phyloP scores from a whole-genome alignment of 2,797 vertebrate species.

The Lagocephalus sceleratus region DNA sequence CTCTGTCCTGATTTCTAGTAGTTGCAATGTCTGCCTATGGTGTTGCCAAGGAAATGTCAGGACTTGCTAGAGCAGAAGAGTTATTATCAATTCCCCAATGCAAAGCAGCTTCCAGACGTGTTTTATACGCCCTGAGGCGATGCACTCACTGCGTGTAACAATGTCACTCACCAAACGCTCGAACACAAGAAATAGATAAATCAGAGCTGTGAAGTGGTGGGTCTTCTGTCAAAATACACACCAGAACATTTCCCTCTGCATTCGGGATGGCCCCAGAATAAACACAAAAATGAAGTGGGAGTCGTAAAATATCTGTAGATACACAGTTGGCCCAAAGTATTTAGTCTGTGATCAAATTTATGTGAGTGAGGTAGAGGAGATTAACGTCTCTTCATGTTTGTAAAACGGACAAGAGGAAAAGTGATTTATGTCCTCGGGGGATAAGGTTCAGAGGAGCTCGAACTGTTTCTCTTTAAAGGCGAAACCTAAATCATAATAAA shows the following conservation, averaged over 20 bases:
- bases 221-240: conserved; percentile 38
- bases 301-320: conserved; percentile 43
- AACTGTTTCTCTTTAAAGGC: conserved; percentile 7
- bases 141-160: conserved; percentile 38
- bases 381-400: conserved; percentile 16
- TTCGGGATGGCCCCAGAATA: conserved; percentile 41
- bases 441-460: conserved; percentile 5
- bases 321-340: conserved; percentile 32
- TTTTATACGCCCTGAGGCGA: conserved; percentile 32
- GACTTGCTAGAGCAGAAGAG: conserved; percentile 41
- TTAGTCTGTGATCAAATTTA: conserved; percentile 44
- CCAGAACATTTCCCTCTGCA: conserved; percentile 23
- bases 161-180: conserved; percentile 36
- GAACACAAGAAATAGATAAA: conserved; percentile 59
- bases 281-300: conserved; percentile 45
- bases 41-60: conserved; percentile 47
- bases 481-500: not conserved
- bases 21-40: conserved; percentile 37
- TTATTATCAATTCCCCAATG: conserved; percentile 44
- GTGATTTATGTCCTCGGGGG: conserved; percentile 12
- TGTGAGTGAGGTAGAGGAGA: conserved; percentile 16
- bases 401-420: conserved; percentile 5
- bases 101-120: conserved; percentile 38
- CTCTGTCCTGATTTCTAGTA: conserved; percentile 19
- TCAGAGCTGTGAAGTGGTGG: conserved; percentile 37